These are phyloP conservation scores for Sclerurus mexicanus DNA, from an alignment of 2,113 vertebrate genomes.

Conservation along the genomic window DNA sequence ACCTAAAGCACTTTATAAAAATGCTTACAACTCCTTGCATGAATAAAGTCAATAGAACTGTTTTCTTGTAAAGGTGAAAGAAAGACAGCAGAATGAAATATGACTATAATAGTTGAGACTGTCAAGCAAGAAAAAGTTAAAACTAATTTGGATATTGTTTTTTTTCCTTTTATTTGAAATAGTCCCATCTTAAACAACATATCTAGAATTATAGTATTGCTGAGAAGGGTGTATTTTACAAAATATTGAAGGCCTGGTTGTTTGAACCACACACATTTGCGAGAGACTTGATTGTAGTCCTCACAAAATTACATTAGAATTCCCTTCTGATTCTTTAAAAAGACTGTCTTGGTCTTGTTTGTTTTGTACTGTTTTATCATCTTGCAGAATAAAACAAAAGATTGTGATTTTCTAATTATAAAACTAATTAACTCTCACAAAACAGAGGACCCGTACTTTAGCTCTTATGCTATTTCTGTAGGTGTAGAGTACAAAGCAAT, in stretches of 20 bases:
- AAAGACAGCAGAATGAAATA: neutral
- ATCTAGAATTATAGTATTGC: neutral
- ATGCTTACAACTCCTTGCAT: neutral
- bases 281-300: neutral
- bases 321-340: neutral
- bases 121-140: neutral
- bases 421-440: constrained; percentile 12
- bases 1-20: neutral
- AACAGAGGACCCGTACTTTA: neutral
- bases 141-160: neutral
- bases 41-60: neutral
- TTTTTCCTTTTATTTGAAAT: neutral
- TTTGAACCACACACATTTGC: neutral
- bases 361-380: neutral
- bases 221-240: neutral
- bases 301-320: neutral
- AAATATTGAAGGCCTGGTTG: neutral
- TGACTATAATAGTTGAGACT: neutral
- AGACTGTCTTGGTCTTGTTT: neutral
- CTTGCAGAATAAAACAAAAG: neutral
- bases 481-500: neutral
- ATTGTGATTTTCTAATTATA: neutral
- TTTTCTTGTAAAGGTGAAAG: neutral
- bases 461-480: neutral
- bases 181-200: fast-evolving